Conservation (phyloP, 2,888 invertebrate genomes). For the Operophtera brumata region DNA sequence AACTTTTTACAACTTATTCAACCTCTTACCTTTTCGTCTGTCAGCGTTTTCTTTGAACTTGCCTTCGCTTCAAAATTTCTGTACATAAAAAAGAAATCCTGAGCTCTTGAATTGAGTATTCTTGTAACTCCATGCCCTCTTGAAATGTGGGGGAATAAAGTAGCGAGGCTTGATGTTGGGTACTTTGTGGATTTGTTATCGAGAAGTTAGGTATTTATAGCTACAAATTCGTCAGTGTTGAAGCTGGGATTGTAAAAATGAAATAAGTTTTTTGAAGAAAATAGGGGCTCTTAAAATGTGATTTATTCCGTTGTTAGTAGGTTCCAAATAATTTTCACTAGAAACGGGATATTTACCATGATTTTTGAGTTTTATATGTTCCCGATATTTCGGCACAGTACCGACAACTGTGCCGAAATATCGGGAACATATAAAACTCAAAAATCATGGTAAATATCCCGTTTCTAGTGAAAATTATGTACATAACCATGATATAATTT, state of each 20-base stretch:
- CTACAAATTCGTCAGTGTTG: neutral
- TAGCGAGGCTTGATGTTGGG: neutral
- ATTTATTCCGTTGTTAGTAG: too few species aligned
- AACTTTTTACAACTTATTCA: neutral
- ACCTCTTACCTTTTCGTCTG: slow-evolving; percentile 5
- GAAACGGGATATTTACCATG: too few species aligned
- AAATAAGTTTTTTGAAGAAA: neutral
- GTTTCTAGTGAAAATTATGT: too few species aligned
- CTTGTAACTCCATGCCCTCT: slow-evolving; percentile 13
- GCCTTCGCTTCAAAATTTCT: slow-evolving; percentile 13
- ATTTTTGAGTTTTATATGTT: too few species aligned
- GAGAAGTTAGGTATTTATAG: neutral
- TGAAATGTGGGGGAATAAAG: slow-evolving; percentile 2
- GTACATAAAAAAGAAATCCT: slow-evolving; percentile 16
- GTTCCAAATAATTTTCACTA: too few species aligned
- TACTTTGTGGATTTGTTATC: slow-evolving; percentile 1
- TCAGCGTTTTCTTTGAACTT: slow-evolving; percentile 22
- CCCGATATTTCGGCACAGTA: too few species aligned
- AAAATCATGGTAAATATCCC: too few species aligned
- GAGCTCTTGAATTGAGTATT: slow-evolving; percentile 17
- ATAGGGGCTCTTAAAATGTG: neutral
- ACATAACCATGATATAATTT: too few species aligned
- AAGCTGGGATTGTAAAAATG: neutral
- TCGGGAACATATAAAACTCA: too few species aligned
- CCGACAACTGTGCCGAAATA: too few species aligned